A percentile compares a stretch with the other conserved stretches of the same genome.
phyloP scores from a whole-genome alignment of 1,140 invertebrate genomes.

The Harlomillsia oculata region DNA sequence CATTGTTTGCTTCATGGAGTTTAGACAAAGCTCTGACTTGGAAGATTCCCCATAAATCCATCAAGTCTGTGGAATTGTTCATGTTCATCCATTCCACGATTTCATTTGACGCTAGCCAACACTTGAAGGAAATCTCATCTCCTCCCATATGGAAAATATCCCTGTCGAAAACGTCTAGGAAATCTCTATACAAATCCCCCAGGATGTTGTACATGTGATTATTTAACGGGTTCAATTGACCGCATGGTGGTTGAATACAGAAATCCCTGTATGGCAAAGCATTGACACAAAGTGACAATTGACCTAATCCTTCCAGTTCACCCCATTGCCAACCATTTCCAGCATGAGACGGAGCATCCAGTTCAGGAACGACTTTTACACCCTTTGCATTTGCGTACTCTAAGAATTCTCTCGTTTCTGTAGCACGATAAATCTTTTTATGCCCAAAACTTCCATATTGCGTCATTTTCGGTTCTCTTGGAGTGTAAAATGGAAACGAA shows the following conservation, averaged over 20 bases:
- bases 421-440: slow-evolving; percentile 35
- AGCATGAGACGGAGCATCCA: slow-evolving; percentile 74
- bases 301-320: slow-evolving; percentile 35
- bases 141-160: slow-evolving; percentile 40
- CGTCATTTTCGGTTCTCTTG: slow-evolving; percentile 50
- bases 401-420: slow-evolving; percentile 36
- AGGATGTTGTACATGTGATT: slow-evolving; percentile 15
- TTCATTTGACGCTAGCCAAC: slow-evolving; percentile 38
- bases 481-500: slow-evolving; percentile 64
- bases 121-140: slow-evolving; percentile 39
- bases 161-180: slow-evolving; percentile 41
- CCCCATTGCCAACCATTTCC: slow-evolving; percentile 72
- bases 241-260: slow-evolving; percentile 28
- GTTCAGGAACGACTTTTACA: slow-evolving; percentile 65
- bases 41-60: slow-evolving; percentile 33
- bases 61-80: slow-evolving; percentile 33
- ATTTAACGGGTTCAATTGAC: slow-evolving; percentile 23
- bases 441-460: slow-evolving; percentile 39
- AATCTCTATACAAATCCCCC: slow-evolving; percentile 27
- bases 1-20: slow-evolving; percentile 24
- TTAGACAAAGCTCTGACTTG: slow-evolving; percentile 29
- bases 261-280: slow-evolving; percentile 34
- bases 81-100: slow-evolving; percentile 36
- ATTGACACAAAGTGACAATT: slow-evolving; percentile 38
- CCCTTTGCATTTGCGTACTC: slow-evolving; percentile 60